Conservation (phyloP, 2,797 vertebrate genomes). For the Centropyge bicolor region DNA sequence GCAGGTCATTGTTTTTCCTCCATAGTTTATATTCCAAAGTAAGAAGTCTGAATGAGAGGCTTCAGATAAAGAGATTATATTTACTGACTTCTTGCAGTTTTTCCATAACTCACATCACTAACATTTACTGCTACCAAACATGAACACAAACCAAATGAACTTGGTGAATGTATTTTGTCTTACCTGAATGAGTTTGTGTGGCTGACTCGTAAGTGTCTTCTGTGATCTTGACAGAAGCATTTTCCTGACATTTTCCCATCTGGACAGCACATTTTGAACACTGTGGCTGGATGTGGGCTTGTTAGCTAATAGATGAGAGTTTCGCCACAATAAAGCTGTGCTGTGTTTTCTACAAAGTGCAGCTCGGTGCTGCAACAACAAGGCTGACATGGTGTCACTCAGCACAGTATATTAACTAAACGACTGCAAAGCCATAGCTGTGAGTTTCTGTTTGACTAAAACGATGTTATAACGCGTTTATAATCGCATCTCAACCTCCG, state of each 20-base stretch:
- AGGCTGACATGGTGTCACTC: constrained; percentile 76
- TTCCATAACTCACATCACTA: background rate
- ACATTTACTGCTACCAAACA: background rate
- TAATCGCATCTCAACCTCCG: constrained; percentile 30
- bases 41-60: background rate
- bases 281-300: background rate
- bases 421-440: constrained; percentile 25
- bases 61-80: background rate
- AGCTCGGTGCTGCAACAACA: constrained; percentile 65
- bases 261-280: constrained; percentile 22
- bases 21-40: background rate
- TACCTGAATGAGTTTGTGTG: constrained; percentile 77
- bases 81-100: too few species aligned
- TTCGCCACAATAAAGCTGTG: constrained; percentile 52
- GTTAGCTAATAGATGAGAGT: constrained; percentile 28
- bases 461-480: background rate
- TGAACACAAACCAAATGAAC: background rate
- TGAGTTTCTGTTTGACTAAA: background rate
- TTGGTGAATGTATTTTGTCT: background rate
- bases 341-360: constrained; percentile 64
- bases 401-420: background rate
- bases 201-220: constrained; percentile 34
- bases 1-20: too few species aligned
- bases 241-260: constrained; percentile 28
- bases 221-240: constrained; percentile 18